Conservation (phyloP, 2,888 invertebrate species). For the Drosophila eohydei region DNA sequence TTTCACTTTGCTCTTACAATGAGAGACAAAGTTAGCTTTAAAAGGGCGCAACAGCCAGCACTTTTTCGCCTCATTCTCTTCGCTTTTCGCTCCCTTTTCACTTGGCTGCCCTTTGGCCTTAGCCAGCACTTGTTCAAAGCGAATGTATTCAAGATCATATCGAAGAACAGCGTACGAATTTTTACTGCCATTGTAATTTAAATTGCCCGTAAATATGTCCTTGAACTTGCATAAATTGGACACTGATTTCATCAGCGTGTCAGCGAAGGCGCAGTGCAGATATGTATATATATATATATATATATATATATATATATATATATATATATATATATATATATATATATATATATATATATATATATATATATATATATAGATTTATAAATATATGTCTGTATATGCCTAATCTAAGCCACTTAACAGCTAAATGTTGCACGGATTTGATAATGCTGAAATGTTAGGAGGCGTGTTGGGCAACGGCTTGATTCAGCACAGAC, state of each 20-base stretch:
- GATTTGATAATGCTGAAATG: background rate
- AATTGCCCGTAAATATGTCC: slow-evolving; percentile 5
- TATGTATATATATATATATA: too few relatives aligned
- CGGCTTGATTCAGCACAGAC: background rate
- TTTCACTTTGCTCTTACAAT: slow-evolving; percentile 23
- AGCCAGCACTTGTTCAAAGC: slow-evolving; percentile 4
- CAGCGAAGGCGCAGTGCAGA: background rate
- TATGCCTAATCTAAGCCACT: background rate
- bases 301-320: background rate
- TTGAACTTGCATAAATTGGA: slow-evolving; percentile 12
- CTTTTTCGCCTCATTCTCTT: background rate
- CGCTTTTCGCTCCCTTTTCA: background rate
- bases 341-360: too few relatives aligned
- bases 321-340: background rate
- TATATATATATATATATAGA: too few relatives aligned
- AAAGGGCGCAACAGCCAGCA: slow-evolving; percentile 18
- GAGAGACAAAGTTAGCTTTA: slow-evolving; percentile 31
- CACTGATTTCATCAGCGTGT: slow-evolving; percentile 6
- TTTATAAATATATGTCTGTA: background rate
- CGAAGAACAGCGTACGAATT: background rate
- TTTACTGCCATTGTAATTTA: slow-evolving; percentile 3
- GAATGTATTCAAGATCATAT: slow-evolving; percentile 15
- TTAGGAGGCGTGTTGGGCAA: background rate
- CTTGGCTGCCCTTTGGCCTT: slow-evolving; percentile 1
- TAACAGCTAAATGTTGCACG: background rate